These are phyloP conservation scores for Proteles cristata DNA, from an alignment of 2,113 vertebrate species.

Conservation along the genomic window DNA sequence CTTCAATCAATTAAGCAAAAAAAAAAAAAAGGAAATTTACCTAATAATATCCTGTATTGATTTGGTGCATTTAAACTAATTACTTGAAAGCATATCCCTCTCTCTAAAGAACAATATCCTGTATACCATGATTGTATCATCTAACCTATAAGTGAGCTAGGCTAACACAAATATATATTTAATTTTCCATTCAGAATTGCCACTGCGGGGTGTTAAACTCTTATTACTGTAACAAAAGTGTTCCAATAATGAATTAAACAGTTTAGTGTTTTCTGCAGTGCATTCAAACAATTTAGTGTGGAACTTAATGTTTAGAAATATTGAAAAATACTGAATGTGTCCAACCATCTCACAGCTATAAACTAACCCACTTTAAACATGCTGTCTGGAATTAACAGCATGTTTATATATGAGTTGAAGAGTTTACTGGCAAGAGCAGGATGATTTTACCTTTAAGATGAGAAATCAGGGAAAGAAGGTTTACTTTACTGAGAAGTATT, in stretches of 20 bases:
- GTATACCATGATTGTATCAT: background rate
- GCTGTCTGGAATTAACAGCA: conserved; percentile 50
- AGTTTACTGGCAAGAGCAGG: conserved; percentile 12
- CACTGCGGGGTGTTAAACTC: conserved; percentile 73
- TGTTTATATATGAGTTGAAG: conserved; percentile 49
- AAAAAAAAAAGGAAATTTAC: conserved; percentile 47
- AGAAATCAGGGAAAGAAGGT: conserved; percentile 43
- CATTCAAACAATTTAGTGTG: conserved; percentile 65
- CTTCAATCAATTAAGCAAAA: conserved; percentile 56
- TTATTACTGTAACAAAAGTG: conserved; percentile 69
- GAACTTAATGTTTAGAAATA: conserved; percentile 59
- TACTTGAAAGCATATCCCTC: conserved; percentile 49
- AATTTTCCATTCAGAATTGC: conserved; percentile 77
- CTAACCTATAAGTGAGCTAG: conserved; percentile 52
- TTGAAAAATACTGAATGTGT: conserved; percentile 2
- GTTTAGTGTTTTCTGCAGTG: background rate
- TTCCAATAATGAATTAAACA: conserved; percentile 76
- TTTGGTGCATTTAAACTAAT: conserved; percentile 67
- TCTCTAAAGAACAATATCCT: conserved; percentile 52
- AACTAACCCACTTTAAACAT: conserved; percentile 3
- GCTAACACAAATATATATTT: conserved; percentile 70
- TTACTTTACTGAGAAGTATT: background rate
- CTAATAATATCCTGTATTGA: conserved; percentile 63
- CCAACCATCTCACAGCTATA: conserved; percentile 39
- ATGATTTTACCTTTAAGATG: conserved; percentile 37